Evolutionary conservation across 2,113 vertebrate genomes (phyloP).

Genomic region (Scytalopus superciliaris): DNA sequence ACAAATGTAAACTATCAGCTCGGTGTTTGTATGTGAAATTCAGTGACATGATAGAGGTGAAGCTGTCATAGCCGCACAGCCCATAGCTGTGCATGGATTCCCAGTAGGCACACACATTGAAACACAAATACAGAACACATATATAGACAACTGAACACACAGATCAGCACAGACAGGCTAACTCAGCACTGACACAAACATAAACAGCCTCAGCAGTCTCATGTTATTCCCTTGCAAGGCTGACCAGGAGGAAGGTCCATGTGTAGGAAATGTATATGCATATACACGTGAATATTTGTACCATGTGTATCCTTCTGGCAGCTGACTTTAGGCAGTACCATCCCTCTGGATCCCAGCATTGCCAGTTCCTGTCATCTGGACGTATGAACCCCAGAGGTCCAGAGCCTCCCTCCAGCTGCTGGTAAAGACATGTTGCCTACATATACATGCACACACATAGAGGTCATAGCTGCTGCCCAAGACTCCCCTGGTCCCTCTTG

Average conservation of each 20-base stretch:
- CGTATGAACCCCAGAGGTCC: fast-evolving
- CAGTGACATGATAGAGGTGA: not conserved
- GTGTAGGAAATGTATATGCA: not conserved
- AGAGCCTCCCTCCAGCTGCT: not conserved
- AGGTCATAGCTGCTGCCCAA: fast-evolving
- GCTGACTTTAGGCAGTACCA: not conserved
- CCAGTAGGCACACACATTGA: not conserved
- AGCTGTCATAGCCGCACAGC: not conserved
- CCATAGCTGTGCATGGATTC: fast-evolving
- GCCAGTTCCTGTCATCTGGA: not conserved
- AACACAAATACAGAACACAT: no score
- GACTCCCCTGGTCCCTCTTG: not conserved
- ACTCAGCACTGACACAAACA: not conserved
- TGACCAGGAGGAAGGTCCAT: not conserved
- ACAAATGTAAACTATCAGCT: not conserved
- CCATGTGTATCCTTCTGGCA: not conserved
- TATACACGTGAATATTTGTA: not conserved
- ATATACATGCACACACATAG: not conserved
- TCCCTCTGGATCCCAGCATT: not conserved
- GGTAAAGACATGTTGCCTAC: fast-evolving
- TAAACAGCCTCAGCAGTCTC: not conserved
- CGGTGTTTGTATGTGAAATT: not conserved
- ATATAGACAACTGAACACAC: not conserved
- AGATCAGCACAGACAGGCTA: not conserved
- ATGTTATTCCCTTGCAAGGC: not conserved